Evolutionary conservation across 1,140 invertebrate species (phyloP), one percentile per base, ranked within the genome.

Genomic region (Triops cancriformis): DNA sequence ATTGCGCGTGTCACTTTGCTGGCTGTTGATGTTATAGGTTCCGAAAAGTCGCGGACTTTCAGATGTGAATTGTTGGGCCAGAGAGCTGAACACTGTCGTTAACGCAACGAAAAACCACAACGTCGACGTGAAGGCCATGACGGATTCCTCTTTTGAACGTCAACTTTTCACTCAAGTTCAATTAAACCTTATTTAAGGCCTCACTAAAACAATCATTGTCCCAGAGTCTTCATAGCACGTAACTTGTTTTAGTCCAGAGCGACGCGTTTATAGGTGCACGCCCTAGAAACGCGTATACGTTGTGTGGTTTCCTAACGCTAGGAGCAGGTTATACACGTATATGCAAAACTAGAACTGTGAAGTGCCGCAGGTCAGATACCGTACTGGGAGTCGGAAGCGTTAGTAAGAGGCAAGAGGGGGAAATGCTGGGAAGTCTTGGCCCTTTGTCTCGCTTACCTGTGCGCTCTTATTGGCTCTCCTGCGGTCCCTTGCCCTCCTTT

Each of bases 1-100:
- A 23, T n/a, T 64, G 51, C 51, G 51, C 6, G 23, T 9, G 23
- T 64, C 51, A 37, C 31, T 37, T 11, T 43, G 75, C 11, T 76
- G 75, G 31, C 77, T 73, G 43, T 78, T 78, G 18, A 78, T 43
- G 26, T 78, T 78, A 18, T 73, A 78, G 1, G 77, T 78, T 26
- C 77, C 77, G n/a, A 73, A 78, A 12, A 78, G 77, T 27, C 77
- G 77, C 5, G 77, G 74, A 23, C 42, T 42, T 43, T 78, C 77
- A 6, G 77, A 74, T 18, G 72, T 78, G 73, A 74, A 72, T 14
- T 64, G 51, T 64, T 64, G 51, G 18, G 51, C 51, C 14, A 64
- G 51, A 23, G 51, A 18, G 51, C n/a, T 64, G 7, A 64, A 64
- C 9, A 11, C 14, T 64, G 51, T 23, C 51, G 51, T 64, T n/a